Base-by-base conservation (phyloP, 2,797 vertebrate genomes). In the Dallia pectoralis region DNA sequence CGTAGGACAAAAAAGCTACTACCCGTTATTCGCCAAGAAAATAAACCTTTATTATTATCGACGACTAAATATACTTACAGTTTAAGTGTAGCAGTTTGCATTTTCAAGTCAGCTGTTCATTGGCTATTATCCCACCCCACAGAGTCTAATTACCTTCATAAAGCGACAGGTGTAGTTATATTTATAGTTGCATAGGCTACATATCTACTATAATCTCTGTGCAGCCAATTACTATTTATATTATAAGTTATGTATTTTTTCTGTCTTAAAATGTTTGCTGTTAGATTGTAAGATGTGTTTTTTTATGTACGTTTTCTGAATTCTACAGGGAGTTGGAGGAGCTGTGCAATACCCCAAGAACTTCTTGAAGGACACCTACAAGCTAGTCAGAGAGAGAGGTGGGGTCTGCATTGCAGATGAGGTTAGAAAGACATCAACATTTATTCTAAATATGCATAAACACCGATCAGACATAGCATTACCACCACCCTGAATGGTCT, bases 331-430 rank as follows among this genome's bases (percentile, higher is more conserved):
- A 36, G 89, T 97, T 2, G 96, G 95, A 51, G 97, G 97, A 83
- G 81, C 89, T 15, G 92, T 98, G 73, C 98, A 99, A 80, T 99
- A 97, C 76, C 96, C 96, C 0, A 97, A 93, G 82, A 92, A 89
- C 79, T 98, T 93, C 88, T 90, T 99, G 32, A 96, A 95, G 77
- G 94, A 97, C 77, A 93, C 93, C 48, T 97, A 92, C 80, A 76
- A 84, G 75, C 89, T 97, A 59, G 92, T 97, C 9, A 90, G 93
- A 77, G 94, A 95, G 74, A 93, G 86, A 83, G 96, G 96, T 70
- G 96, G 97, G 0, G 2, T 98, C 69, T 99, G 96, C 89, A 93
- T 99, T 63, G 88, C 95, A 0, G 96, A 99, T 84, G 97, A 99
- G 93, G 97, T 98, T 71, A 82, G 91, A 81, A 65, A 25, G 22